phyloP scores from a whole-genome alignment of 2,113 vertebrate species.

The Ginglymostoma cirratum region DNA sequence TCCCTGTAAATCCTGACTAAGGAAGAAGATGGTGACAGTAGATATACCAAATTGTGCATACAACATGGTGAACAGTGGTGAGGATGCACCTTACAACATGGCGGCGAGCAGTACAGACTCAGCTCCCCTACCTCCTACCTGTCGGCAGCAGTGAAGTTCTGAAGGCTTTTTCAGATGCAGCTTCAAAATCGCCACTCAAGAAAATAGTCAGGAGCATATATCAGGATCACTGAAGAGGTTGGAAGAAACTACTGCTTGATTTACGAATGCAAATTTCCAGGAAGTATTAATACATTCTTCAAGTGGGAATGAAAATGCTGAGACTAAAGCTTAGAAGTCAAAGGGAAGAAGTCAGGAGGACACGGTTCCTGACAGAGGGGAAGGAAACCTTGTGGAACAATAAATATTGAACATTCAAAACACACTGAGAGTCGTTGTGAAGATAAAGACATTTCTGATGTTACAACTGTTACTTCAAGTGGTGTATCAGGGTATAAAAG shows the following conservation, averaged over 20 bases:
- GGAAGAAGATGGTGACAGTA: no score
- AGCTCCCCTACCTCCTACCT: no score
- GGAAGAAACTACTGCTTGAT: conserved; percentile 81
- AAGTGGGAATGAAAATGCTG: conserved; percentile 69
- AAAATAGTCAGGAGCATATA: no score
- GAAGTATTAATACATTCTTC: conserved; percentile 80
- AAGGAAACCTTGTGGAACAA: conserved; percentile 76
- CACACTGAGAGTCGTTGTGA: conserved; percentile 50
- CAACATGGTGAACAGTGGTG: no score
- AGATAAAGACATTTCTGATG: conserved; percentile 64
- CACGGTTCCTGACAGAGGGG: conserved; percentile 79
- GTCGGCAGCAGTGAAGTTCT: no score
- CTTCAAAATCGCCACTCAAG: no score
- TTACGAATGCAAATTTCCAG: conserved; percentile 97
- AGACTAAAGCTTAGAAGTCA: conserved; percentile 43
- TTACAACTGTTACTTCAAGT: conserved; percentile 49
- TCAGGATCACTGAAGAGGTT: conserved; percentile 41
- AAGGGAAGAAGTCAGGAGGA: conserved; percentile 79
- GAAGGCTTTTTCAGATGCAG: no score
- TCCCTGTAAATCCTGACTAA: no score
- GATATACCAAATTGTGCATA: no score
- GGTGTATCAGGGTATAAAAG: conserved; percentile 72
- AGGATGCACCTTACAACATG: no score
- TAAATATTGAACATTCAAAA: conserved; percentile 79
- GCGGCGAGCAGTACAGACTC: no score